Evolutionary conservation across 1,140 invertebrate species (phyloP), one percentile per base, ranked within the genome.

Genomic region (Ceratosolen solmsi): DNA sequence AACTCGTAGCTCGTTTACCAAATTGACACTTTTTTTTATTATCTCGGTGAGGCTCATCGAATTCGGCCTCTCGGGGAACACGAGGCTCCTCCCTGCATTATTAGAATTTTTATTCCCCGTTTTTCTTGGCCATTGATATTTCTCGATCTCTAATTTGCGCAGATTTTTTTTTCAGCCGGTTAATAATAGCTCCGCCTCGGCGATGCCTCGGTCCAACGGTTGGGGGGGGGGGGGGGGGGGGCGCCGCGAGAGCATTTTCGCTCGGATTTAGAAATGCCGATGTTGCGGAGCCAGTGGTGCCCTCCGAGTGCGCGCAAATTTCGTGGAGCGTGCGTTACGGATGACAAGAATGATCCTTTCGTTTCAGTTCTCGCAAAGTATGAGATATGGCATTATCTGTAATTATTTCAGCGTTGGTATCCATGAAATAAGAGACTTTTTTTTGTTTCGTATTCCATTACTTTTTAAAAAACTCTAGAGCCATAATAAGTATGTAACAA

Each of bases 401-500:
- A 54, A 36, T 74, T 58, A 58, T 58, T 74, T 58, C 9, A 58
- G 27, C 30, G 8, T 58, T 58, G n/a, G 72, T 25, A 51, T 36
- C 36, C 33, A 17, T 58, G 30, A 56, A 58, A 58, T 38, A 58
- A 38, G 63, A n/a, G 11, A 17, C 8, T 38, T 38, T 68, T 68
- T 11, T 68, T 68, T 33, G 13, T n/a, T 38, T 36, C n/a, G 22
- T 38, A 38, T 68, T 68, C 38, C 63, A 68, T 68, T 68, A 68
- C 33, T 9, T 4, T 49, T 25, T 38, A 74, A 60, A 74, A 25
- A 27, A 2, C 63, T 68, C 17, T n/a, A 68, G 33, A 68, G 63
- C 63, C 63, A 33, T 25, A 63, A 27, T 33, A 72, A 72, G 56
- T 76, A 76, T 76, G 38, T 41, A 70, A 79, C 54, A 71, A 71